Percentiles rank a stretch among this genome's conserved stretches.
Evolutionary conservation across 1,140 invertebrate genomes (phyloP).

Genomic region (Spodoptera litura): DNA sequence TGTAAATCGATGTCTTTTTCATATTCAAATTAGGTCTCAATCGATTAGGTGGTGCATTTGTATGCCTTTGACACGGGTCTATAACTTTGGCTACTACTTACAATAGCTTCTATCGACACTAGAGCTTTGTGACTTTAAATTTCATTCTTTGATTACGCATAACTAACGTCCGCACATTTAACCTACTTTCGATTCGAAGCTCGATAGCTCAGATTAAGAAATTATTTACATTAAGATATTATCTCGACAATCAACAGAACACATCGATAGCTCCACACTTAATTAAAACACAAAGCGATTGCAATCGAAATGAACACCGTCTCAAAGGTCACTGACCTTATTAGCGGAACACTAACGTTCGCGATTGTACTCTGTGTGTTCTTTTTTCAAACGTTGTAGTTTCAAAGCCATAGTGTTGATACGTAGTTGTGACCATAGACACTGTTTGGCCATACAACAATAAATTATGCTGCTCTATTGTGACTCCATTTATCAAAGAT

Average conservation of each 20-base stretch:
- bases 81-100: slow-evolving; percentile 12
- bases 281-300: slow-evolving; percentile 52
- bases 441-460: slow-evolving; percentile 61
- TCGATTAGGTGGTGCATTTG: slow-evolving; percentile 31
- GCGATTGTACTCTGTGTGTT: slow-evolving; percentile 67
- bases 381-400: slow-evolving; percentile 75
- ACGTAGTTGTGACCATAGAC: slow-evolving; percentile 40
- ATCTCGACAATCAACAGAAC: slow-evolving; percentile 37
- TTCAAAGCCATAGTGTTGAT: slow-evolving; percentile 62
- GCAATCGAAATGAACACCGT: slow-evolving; percentile 43
- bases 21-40: slow-evolving; percentile 39
- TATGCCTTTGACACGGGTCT: slow-evolving; percentile 14
- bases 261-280: slow-evolving; percentile 36
- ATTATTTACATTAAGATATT: slow-evolving; percentile 48
- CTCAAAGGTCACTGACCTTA: slow-evolving; percentile 70
- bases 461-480: slow-evolving; percentile 63
- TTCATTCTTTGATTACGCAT: neutral
- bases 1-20: slow-evolving; percentile 40
- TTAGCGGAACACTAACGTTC: slow-evolving; percentile 66
- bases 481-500: slow-evolving; percentile 71
- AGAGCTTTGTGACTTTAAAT: neutral
- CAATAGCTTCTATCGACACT: slow-evolving; percentile 1
- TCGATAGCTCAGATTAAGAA: slow-evolving; percentile 25
- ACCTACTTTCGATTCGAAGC: slow-evolving; percentile 7
- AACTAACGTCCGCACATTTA: slow-evolving; percentile 4